Conservation (phyloP, 35 echinoderm and acorn worm species). For the Patiria miniata region DNA sequence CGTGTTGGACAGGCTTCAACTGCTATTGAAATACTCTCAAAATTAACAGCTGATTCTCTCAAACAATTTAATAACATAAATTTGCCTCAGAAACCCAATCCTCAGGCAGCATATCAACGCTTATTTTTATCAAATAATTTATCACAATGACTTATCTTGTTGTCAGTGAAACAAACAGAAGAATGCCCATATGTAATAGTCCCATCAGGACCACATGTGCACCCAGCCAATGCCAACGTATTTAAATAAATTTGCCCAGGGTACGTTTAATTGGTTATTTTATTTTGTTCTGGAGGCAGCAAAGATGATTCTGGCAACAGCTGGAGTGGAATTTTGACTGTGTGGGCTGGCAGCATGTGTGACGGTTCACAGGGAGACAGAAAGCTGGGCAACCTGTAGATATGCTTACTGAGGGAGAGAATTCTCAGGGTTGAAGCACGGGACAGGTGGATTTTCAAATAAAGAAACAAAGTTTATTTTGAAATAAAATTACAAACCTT, state of each 20-base stretch:
- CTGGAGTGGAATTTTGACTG: not conserved
- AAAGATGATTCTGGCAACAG: not conserved
- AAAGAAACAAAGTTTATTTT: not conserved
- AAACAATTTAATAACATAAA: too few species aligned
- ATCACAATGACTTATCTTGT: too few species aligned
- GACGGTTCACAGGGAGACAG: not conserved
- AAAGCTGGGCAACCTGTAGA: not conserved
- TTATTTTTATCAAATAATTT: too few species aligned
- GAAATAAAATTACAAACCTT: not conserved
- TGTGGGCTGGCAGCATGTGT: not conserved
- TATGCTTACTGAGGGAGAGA: not conserved
- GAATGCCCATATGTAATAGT: too few species aligned
- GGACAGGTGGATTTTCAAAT: not conserved
- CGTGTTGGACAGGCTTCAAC: too few species aligned
- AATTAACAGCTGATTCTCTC: too few species aligned
- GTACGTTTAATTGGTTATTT: not conserved
- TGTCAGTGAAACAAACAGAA: too few species aligned
- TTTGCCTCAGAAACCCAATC: too few species aligned
- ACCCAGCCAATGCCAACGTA: not conserved
- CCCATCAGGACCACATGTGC: too few species aligned
- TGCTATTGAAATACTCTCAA: too few species aligned
- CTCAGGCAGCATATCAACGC: too few species aligned
- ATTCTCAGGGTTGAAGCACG: not conserved
- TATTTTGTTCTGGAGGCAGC: not conserved
- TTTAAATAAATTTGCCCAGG: slow-evolving; percentile 14